Evolutionary conservation across 2,113 vertebrate genomes (phyloP), one percentile per base, ranked within the genome.

Genomic region (Psittacula cyanocephala): DNA sequence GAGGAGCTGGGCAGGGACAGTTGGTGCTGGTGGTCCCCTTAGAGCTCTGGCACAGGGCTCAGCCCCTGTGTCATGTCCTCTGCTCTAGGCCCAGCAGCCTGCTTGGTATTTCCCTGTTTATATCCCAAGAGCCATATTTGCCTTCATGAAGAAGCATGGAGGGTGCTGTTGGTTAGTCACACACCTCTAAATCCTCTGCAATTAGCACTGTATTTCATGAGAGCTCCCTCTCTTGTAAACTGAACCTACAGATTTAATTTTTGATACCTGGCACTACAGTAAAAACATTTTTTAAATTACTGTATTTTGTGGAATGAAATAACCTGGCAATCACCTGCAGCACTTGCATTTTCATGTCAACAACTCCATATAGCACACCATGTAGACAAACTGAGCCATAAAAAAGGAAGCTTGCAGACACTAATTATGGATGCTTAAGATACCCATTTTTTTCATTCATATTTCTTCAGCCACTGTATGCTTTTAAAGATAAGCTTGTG

Each of bases 61-160:
- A 22, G 33, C 23, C 50, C 46, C 24, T 44, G 4, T 0, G 0
- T 28, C 20, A 6, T 0, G 0, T 6, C n/a, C 28, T 37, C 49
- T 57, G 15, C 52, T 74, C 25, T 17, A 65, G 22, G 65, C 43
- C 15, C 29, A 57, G 55, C 11, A 69, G 53, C 37, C 31, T 71
- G 47, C n/a, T 70, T 44, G 47, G 12, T 63, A 28, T 44, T 63
- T 43, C n/a, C 20, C n/a, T 23, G 8, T 16, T 74, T 62, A 35
- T 5, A 29, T 47, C 49, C 44, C 55, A 47, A 84, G 49, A 65
- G 20, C 17, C 9, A 1, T 4, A 78, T 49, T 4, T 69, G 28
- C 23, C 29, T 10, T 55, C 47, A 31, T 5, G 16, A 11, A 28
- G 28, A n/a, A 49, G 17, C 18, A 59, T 0, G 5, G 33, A 76